These are phyloP conservation scores for Saccopteryx bilineata DNA, from an alignment of 2,113 vertebrate species.

Conservation along the genomic window DNA sequence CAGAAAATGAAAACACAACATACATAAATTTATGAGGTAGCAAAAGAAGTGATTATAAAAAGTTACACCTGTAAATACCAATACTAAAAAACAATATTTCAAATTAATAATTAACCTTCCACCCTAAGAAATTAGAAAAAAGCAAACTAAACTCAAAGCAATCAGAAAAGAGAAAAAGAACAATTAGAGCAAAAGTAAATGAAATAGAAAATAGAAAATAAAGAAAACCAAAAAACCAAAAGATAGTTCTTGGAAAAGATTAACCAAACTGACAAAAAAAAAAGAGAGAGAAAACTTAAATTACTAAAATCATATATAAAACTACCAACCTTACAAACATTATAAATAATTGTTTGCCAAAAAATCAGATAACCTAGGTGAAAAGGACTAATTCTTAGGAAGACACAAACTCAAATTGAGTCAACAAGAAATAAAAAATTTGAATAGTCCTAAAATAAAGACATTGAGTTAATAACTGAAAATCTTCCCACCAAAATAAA, in stretches of 20 bases:
- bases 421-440: constrained; percentile 20
- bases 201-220: constrained; percentile 15
- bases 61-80: not conserved
- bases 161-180: not conserved
- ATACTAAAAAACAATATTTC: not conserved
- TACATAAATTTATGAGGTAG: not conserved
- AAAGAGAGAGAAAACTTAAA: not conserved
- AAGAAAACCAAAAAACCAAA: constrained; percentile 39
- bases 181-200: not conserved
- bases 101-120: not conserved
- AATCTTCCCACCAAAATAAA: constrained; percentile 18
- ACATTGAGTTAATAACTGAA: not conserved
- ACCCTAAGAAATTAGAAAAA: constrained; percentile 31
- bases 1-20: not conserved
- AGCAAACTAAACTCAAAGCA: not conserved
- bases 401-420: constrained; percentile 21
- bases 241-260: not conserved
- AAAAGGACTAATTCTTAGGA: constrained; percentile 13
- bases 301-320: constrained; percentile 32
- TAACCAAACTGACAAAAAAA: not conserved
- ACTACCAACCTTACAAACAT: not conserved
- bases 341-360: not conserved
- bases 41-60: not conserved
- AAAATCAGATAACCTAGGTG: not conserved
- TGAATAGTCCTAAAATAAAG: constrained; percentile 8